Evolutionary conservation across 2,888 invertebrate genomes (phyloP).

Genomic region (Helleia helle): DNA sequence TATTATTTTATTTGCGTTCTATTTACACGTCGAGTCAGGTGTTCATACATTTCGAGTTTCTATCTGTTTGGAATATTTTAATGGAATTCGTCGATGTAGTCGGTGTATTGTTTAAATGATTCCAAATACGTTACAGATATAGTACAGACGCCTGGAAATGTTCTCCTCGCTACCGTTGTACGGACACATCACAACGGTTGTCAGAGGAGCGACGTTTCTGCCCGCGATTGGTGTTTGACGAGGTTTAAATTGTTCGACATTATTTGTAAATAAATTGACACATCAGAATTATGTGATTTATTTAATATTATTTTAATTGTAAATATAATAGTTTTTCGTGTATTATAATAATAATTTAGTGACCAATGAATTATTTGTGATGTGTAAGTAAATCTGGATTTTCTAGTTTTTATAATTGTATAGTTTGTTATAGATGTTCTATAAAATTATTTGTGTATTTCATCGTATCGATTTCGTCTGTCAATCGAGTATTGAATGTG

Average conservation of each 20-base stretch:
- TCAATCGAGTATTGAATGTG: too few relatives aligned
- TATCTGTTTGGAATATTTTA: too few relatives aligned
- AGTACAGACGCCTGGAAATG: slow-evolving; percentile 19
- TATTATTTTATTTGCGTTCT: too few relatives aligned
- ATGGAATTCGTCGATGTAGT: too few relatives aligned
- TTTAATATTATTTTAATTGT: slow-evolving; percentile 48
- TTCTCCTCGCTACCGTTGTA: slow-evolving; percentile 1
- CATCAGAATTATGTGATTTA: slow-evolving; percentile 50
- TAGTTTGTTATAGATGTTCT: slow-evolving; percentile 52
- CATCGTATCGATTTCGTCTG: too few relatives aligned
- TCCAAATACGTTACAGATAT: too few relatives aligned
- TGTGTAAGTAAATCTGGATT: slow-evolving; percentile 50
- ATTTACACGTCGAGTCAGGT: too few relatives aligned
- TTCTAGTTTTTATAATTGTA: slow-evolving; percentile 60
- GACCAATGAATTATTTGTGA: slow-evolving; percentile 52
- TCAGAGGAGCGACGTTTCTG: slow-evolving; percentile 20
- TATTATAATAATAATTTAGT: slow-evolving; percentile 44
- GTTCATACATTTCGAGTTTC: too few relatives aligned
- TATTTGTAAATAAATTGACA: slow-evolving; percentile 53
- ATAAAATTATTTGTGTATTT: slow-evolving; percentile 37
- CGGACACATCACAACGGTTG: slow-evolving; percentile 14
- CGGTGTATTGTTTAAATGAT: too few relatives aligned
- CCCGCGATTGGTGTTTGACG: slow-evolving; percentile 10
- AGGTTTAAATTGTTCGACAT: slow-evolving; percentile 27
- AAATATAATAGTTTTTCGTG: slow-evolving; percentile 59